These are phyloP conservation scores for Globia sparganii DNA, from an alignment of 2,888 invertebrate genomes.

Conservation along the genomic window DNA sequence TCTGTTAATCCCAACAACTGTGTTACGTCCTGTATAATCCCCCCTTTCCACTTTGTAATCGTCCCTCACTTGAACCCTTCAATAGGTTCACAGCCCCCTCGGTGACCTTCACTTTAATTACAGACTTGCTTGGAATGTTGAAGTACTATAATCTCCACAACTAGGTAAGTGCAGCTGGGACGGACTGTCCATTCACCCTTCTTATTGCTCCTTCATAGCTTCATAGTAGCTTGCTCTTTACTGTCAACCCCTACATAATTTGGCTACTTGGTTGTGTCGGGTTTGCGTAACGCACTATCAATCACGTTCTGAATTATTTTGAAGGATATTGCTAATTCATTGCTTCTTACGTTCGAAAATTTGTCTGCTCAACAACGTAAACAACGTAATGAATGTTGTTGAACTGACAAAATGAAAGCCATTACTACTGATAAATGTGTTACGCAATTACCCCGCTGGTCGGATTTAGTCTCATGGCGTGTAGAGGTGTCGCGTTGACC, in stretches of 20 bases:
- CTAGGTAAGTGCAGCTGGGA: conserved; percentile 16
- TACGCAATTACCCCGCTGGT: not conserved
- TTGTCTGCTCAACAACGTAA: not conserved
- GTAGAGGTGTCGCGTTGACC: not conserved
- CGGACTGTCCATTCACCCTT: not conserved
- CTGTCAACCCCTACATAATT: not conserved
- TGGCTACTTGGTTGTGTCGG: not conserved
- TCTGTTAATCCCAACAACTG: conserved; percentile 11
- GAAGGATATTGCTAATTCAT: not conserved
- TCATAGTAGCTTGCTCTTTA: not conserved
- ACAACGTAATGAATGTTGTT: not conserved
- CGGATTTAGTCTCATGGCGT: not conserved
- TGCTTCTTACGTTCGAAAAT: not conserved
- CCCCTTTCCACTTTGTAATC: not conserved
- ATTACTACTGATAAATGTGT: not conserved
- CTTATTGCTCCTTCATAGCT: not conserved
- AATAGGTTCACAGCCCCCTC: conserved; percentile 15
- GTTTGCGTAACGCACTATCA: not conserved
- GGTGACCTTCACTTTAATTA: conserved; percentile 33
- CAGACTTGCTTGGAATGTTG: conserved; percentile 28
- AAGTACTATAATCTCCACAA: conserved; percentile 34
- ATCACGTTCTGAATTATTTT: not conserved
- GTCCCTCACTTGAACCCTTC: conserved; percentile 12
- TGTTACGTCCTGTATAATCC: not conserved
- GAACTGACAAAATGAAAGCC: not conserved